A percentile compares a stretch with the other conserved stretches of the same genome.
Conservation (phyloP, 2,797 vertebrate genomes). For the Buceros bicornis region DNA sequence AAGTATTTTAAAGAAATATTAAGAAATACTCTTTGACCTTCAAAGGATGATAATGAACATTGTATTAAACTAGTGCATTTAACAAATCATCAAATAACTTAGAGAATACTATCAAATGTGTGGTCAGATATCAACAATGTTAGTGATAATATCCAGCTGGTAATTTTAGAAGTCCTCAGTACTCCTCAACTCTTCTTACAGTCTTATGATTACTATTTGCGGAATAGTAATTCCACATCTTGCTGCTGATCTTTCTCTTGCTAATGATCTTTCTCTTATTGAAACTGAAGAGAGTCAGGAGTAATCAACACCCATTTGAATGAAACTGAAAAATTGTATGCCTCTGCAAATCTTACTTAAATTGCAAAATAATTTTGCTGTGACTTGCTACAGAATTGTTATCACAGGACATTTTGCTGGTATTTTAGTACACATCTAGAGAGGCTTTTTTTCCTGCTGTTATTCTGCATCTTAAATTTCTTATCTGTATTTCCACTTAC, state of each 20-base stretch:
- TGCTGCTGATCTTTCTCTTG: not conserved
- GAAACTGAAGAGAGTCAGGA: not conserved
- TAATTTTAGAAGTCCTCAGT: not conserved
- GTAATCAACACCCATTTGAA: not conserved
- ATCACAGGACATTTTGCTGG: not conserved
- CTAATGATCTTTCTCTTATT: not conserved
- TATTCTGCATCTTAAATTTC: not conserved
- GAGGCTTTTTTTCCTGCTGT: not conserved
- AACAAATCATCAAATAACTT: not conserved
- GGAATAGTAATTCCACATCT: not conserved
- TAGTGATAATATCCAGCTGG: not conserved
- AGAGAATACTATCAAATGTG: not conserved
- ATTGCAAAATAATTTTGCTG: not conserved
- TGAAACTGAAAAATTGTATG: not conserved
- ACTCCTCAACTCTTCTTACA: not conserved
- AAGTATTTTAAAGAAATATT: not conserved
- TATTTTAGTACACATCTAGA: not conserved
- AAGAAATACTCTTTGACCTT: not conserved
- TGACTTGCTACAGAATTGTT: not conserved
- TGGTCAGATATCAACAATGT: not conserved
- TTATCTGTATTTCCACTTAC: not conserved
- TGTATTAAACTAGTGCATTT: not conserved
- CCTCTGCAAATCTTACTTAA: not conserved
- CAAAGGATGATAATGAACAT: not conserved
- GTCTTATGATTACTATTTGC: not conserved